Percentiles rank a stretch among this genome's conserved stretches.
phyloP scores from a whole-genome alignment of 2,888 invertebrate species.

The Plemyria rubiginata region DNA sequence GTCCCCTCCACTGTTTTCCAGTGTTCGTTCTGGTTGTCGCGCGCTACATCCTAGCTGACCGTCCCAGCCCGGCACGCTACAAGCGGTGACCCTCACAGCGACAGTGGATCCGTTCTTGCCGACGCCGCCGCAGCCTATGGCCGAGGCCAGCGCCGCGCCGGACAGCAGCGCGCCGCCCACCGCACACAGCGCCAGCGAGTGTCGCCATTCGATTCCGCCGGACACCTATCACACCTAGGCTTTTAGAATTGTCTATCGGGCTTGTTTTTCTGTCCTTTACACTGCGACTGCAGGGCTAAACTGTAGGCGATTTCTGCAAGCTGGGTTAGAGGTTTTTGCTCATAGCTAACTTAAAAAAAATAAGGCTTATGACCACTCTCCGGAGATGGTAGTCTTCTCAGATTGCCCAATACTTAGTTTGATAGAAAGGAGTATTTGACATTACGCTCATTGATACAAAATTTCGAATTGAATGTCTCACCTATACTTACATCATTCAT shows the following conservation, averaged over 20 bases:
- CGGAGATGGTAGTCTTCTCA: background rate
- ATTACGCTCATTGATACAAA: too few species aligned
- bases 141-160: constrained; percentile 89
- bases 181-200: constrained; percentile 85
- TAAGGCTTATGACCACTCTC: background rate
- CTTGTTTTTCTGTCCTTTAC: background rate
- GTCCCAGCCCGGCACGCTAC: constrained; percentile 23
- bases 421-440: too few species aligned
- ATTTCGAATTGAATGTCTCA: background rate
- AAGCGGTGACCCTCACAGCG: constrained; percentile 90
- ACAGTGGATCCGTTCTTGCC: constrained; percentile 99
- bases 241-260: constrained; percentile 13
- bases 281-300: background rate
- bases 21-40: background rate
- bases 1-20: too few species aligned
- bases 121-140: constrained; percentile 95
- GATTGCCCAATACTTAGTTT: too few species aligned
- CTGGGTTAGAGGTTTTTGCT: too few species aligned
- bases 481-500: background rate
- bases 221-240: constrained; percentile 58
- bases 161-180: constrained; percentile 78
- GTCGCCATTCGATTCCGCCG: constrained; percentile 89
- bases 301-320: background rate
- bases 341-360: too few species aligned
- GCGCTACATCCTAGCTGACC: too few species aligned